Evolutionary conservation across 1,140 invertebrate genomes (phyloP).

Genomic region (Aphis craccivora): DNA sequence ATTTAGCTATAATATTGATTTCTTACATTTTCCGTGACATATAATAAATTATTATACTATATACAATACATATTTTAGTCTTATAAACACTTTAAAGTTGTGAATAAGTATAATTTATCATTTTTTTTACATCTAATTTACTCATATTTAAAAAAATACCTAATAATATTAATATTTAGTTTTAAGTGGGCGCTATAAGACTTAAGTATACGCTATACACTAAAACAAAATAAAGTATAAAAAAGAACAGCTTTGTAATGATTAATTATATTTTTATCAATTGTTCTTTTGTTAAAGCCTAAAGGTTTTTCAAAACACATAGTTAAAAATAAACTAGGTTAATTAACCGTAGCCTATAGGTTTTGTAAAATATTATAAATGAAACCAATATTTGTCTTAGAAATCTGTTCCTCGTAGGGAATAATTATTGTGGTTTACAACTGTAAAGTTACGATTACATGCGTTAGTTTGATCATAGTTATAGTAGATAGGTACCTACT

Average conservation of each 20-base stretch:
- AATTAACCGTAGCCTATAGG: background rate
- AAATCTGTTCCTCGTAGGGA: too few species aligned
- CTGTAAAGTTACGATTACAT: too few species aligned
- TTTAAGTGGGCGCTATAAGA: background rate
- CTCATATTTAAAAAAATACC: background rate
- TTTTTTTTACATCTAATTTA: background rate
- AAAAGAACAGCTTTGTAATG: background rate
- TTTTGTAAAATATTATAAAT: background rate
- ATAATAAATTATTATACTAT: background rate
- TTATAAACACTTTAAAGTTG: background rate
- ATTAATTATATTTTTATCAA: too few species aligned
- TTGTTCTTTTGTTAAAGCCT: background rate
- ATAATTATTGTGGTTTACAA: too few species aligned
- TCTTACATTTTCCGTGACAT: background rate
- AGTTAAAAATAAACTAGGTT: background rate
- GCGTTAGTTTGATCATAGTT: too few species aligned
- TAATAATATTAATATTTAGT: background rate
- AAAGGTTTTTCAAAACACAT: background rate
- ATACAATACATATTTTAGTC: background rate
- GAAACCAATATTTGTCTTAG: too few species aligned
- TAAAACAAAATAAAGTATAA: background rate
- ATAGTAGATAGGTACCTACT: too few species aligned
- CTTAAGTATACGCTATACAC: background rate
- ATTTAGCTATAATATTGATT: background rate
- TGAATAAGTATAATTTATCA: background rate